Conservation (phyloP, 1,140 invertebrate genomes). For the Eubasilissa regina region DNA sequence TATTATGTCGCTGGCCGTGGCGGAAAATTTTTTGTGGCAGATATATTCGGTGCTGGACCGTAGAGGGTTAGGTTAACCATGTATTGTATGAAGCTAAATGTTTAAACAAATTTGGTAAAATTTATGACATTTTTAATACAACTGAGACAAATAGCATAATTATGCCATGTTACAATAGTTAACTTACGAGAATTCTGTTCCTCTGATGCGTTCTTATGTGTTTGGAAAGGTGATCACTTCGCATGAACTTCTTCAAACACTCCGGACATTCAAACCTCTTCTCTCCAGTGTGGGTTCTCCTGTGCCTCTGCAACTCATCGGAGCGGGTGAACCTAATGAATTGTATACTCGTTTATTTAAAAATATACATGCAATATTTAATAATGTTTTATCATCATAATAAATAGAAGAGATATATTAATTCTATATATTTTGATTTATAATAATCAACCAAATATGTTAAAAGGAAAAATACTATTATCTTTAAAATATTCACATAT, state of each 20-base stretch:
- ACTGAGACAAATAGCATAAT: too few species aligned
- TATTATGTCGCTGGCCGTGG: too few species aligned
- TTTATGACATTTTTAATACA: too few species aligned
- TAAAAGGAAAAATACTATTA: background rate
- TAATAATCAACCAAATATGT: background rate
- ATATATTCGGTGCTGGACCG: too few species aligned
- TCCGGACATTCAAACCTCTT: constrained; percentile 89
- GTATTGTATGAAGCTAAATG: too few species aligned
- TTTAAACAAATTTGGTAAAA: background rate
- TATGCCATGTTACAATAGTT: background rate
- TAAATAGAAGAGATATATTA: too few species aligned
- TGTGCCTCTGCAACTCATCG: constrained; percentile 94
- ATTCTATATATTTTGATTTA: too few species aligned
- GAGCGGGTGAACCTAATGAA: constrained; percentile 91
- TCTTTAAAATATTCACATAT: background rate
- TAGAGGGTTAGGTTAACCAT: too few species aligned
- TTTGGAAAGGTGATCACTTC: constrained; percentile 90
- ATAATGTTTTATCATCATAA: too few species aligned
- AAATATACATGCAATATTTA: too few species aligned
- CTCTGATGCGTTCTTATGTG: constrained; percentile 90
- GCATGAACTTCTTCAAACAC: constrained; percentile 90
- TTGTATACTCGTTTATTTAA: background rate
- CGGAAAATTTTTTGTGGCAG: too few species aligned
- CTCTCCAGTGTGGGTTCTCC: constrained; percentile 92
- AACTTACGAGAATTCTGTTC: constrained; percentile 78